These are phyloP conservation scores for Trichogramma evanescens DNA, from an alignment of 2,888 invertebrate genomes.

Conservation along the genomic window DNA sequence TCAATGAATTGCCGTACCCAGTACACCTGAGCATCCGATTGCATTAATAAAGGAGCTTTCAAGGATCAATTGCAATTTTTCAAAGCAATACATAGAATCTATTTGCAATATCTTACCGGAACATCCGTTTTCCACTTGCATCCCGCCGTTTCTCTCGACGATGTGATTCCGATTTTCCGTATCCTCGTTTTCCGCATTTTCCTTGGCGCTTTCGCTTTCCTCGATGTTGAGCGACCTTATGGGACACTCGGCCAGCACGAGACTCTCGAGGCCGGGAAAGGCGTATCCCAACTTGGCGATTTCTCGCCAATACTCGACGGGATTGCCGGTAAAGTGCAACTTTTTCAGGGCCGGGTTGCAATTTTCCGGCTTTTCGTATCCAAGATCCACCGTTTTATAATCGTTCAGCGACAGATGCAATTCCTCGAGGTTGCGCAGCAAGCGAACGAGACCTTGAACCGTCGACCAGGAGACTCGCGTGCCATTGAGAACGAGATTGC, in stretches of 20 bases:
- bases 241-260: constrained; percentile 82
- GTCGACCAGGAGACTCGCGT: constrained; percentile 81
- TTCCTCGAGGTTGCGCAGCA: constrained; percentile 77
- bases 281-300: constrained; percentile 75
- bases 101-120: constrained; percentile 1
- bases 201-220: constrained; percentile 18
- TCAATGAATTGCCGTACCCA: too few species aligned
- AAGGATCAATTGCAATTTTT: too few species aligned
- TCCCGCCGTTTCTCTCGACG: constrained; percentile 19
- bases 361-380: constrained; percentile 39
- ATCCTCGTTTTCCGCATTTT: constrained; percentile 29
- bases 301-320: constrained; percentile 76
- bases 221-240: constrained; percentile 53
- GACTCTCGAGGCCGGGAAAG: constrained; percentile 77
- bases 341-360: constrained; percentile 66
- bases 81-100: too few species aligned
- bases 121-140: constrained; percentile 17
- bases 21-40: too few species aligned
- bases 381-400: constrained; percentile 68
- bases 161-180: constrained; percentile 36
- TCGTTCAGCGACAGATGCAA: constrained; percentile 88
- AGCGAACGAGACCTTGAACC: constrained; percentile 67
- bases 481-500: constrained; percentile 78
- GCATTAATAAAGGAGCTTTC: too few species aligned
- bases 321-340: constrained; percentile 83